Evolutionary conservation across 2,888 invertebrate species (phyloP).

Genomic region (Drosophila sordidapex): DNA sequence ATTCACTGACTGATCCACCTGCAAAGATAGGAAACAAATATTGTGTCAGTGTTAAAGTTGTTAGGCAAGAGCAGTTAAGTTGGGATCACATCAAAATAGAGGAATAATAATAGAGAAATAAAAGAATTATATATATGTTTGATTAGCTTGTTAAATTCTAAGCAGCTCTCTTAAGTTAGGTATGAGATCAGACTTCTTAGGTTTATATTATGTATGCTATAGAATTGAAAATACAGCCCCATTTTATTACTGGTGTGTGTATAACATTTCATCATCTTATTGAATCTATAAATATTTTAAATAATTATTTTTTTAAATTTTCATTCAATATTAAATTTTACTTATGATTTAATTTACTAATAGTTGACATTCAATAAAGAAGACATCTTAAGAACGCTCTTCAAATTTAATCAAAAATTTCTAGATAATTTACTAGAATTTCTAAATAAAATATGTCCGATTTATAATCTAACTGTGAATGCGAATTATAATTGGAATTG

Average conservation of each 20-base stretch:
- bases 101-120: no score
- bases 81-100: background rate
- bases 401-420: background rate
- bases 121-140: background rate
- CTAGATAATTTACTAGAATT: background rate
- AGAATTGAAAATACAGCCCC: background rate
- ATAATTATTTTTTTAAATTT: no score
- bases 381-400: background rate
- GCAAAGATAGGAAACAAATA: slow-evolving; percentile 29
- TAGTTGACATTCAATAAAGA: background rate
- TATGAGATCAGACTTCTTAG: background rate
- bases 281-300: no score
- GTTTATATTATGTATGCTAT: background rate
- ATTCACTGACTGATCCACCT: slow-evolving; percentile 84
- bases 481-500: background rate
- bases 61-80: background rate
- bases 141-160: background rate
- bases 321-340: no score
- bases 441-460: background rate
- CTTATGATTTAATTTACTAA: background rate
- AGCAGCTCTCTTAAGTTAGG: background rate
- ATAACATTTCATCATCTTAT: background rate
- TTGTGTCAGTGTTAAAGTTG: background rate
- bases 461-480: background rate
- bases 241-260: background rate